Evolutionary conservation across 2,797 vertebrate species (phyloP), one percentile per base, ranked within the genome.

Genomic region (Agapornis canus): DNA sequence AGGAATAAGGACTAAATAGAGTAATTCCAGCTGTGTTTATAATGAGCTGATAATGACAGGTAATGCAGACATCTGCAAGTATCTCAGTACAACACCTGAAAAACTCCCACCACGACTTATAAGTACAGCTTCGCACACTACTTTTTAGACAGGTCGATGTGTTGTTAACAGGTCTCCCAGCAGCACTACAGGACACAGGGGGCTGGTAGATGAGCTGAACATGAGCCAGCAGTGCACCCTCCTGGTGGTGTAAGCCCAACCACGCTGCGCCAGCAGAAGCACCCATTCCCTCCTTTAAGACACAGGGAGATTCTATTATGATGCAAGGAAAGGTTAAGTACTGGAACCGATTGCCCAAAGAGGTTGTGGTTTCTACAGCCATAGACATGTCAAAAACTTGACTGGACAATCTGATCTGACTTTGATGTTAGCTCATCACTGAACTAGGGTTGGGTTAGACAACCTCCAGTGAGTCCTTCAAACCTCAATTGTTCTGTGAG

Each of bases 221-320:
- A 35, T 2, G 64, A 63, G 65, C 1, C 86, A 65, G 95, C 95
- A 90, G 59, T 72, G 95, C 91, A 48, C 86, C 92, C 92, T 91
- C 4, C 47, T 10, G 35, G 83, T 0, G 20, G 35, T 2, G 32
- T 35, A 6, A 26, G 75, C n/a, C 75, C 2, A 1, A 1, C 2
- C 7, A 3, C 21, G 71, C 85, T 43, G 85, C 42, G 0, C 3
- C 7, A 13, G 52, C 71, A 6, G 9, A 10, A n/a, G 68, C 81
- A 7, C 68, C 22, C 10, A 11, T 35, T 57, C 56, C 56, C 14
- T 57, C 27, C 35, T 60, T 35, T 40, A 63, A 35, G 25, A 69
- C 14, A 61, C 47, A 59, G 59, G 68, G 47, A 87, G 89, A 71
- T 59, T 63, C 71, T 77, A 52, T 85, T n/a, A 52, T 85, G 43